Evolutionary conservation across 2,888 invertebrate genomes (phyloP).

Genomic region (Heliconius hortense): DNA sequence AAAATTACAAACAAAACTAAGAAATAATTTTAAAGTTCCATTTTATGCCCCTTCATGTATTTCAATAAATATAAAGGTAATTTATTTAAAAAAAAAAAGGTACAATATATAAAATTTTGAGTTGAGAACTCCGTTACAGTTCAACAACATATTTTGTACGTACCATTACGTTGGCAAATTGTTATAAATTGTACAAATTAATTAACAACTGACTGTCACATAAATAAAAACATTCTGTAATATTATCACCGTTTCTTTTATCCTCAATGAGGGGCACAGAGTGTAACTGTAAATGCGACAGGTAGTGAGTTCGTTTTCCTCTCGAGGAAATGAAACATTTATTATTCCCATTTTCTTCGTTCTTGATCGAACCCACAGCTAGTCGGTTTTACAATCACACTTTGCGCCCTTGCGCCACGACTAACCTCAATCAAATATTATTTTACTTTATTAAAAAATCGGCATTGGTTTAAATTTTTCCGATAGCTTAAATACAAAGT

Average conservation of each 20-base stretch:
- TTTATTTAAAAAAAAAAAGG: neutral
- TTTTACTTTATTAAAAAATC: slow-evolving; percentile 3
- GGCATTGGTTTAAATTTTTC: neutral
- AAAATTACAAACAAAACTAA: neutral
- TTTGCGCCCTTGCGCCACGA: too few species aligned
- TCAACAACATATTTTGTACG: neutral
- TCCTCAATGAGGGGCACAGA: too few species aligned
- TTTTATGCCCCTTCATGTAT: too few species aligned
- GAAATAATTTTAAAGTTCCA: too few species aligned
- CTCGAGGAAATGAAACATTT: too few species aligned
- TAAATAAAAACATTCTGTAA: neutral
- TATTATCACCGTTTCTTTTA: neutral
- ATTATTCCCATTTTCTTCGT: too few species aligned
- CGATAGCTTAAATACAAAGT: slow-evolving; percentile 2
- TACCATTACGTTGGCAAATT: neutral
- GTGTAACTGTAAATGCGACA: too few species aligned
- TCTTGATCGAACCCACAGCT: too few species aligned
- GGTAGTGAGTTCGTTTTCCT: too few species aligned
- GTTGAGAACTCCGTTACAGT: neutral
- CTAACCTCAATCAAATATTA: too few species aligned
- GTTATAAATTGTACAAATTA: neutral
- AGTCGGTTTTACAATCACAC: too few species aligned
- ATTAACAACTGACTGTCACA: neutral
- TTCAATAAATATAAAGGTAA: too few species aligned
- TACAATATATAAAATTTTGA: neutral